Evolutionary conservation across 2,888 invertebrate species (phyloP).

Genomic region (Cepaea hortensis): DNA sequence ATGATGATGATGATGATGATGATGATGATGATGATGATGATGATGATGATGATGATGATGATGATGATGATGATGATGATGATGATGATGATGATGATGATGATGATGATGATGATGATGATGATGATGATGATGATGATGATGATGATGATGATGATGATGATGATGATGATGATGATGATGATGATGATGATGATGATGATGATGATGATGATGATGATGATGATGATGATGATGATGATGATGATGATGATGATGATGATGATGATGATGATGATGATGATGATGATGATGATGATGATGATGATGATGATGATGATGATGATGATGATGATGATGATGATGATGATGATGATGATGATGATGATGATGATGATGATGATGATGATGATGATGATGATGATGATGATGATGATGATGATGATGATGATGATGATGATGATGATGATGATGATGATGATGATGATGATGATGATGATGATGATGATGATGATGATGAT

Average conservation of each 20-base stretch:
- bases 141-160: constrained; percentile 35
- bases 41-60: not conserved
- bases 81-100: constrained; percentile 20
- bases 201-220: constrained; percentile 18
- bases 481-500: constrained; percentile 19
- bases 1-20: constrained; percentile 28
- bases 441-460: constrained; percentile 16
- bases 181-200: not conserved
- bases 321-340: too few species aligned
- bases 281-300: too few species aligned
- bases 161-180: too few species aligned
- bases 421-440: constrained; percentile 25
- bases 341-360: constrained; percentile 10
- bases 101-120: constrained; percentile 29
- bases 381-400: constrained; percentile 22
- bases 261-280: too few species aligned
- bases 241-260: too few species aligned
- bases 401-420: not conserved
- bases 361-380: constrained; percentile 20
- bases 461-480: constrained; percentile 20
- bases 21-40: constrained; percentile 19
- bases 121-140: constrained; percentile 28
- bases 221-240: too few species aligned
- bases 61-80: not conserved
- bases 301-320: too few species aligned